Conservation (phyloP, 2,113 vertebrate genomes). For the Tonatia bakeri region DNA sequence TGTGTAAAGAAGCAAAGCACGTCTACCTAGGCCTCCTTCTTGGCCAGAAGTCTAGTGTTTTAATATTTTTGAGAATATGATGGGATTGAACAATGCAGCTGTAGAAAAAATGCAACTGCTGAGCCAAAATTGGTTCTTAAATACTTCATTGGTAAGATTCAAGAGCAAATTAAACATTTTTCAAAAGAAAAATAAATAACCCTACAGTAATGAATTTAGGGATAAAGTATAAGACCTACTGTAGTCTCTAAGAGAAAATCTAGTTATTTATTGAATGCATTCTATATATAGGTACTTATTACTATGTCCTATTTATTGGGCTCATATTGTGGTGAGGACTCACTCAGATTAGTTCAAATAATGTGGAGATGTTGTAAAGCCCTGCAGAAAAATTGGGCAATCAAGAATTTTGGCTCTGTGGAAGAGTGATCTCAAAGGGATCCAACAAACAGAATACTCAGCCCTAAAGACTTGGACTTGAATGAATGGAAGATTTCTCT, state of each 20-base stretch:
- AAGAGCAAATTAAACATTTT: conserved; percentile 42
- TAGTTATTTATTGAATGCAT: conserved; percentile 3
- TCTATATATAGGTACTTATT: not conserved
- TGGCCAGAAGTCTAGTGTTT: not conserved
- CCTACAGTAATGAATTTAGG: not conserved
- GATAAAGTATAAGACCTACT: not conserved
- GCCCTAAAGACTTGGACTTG: not conserved
- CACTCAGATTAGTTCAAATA: not conserved
- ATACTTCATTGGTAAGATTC: not conserved
- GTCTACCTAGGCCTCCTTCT: no score
- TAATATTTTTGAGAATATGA: conserved; percentile 31
- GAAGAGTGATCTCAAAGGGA: not conserved
- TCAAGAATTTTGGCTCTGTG: not conserved
- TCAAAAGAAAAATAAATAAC: not conserved
- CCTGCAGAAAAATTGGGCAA: not conserved
- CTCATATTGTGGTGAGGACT: not conserved
- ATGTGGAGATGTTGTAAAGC: not conserved
- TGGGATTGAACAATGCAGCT: not conserved
- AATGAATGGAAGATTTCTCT: not conserved
- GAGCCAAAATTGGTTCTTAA: conserved; percentile 20
- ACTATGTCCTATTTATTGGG: not conserved
- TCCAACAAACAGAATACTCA: not conserved
- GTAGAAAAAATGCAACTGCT: conserved; percentile 1
- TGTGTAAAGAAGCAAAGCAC: no score
- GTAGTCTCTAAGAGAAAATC: not conserved